Conservation (phyloP, 2,113 vertebrate genomes). For the Clarias batrachus region DNA sequence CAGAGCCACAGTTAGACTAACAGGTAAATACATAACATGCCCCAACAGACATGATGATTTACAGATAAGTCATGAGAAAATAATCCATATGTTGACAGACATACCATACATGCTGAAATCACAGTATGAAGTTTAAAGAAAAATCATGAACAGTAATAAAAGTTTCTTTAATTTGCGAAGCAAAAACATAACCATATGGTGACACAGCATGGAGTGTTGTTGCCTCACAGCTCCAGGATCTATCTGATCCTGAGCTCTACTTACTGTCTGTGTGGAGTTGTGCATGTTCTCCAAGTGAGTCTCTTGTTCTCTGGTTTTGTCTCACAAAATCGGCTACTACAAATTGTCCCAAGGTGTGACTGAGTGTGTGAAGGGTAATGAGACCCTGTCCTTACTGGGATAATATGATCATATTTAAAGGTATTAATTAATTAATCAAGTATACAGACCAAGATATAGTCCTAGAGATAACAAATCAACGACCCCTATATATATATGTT, state of each 20-base stretch:
- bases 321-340: neutral
- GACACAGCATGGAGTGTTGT: constrained; percentile 1
- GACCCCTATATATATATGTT: too few species aligned
- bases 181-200: constrained; percentile 14
- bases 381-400: neutral
- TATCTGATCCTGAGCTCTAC: constrained; percentile 8
- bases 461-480: too few species aligned
- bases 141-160: neutral
- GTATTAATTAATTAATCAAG: too few species aligned
- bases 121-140: neutral
- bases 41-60: neutral
- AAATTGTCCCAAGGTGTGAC: neutral
- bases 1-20: neutral
- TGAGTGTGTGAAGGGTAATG: neutral
- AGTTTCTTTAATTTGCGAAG: neutral
- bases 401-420: neutral
- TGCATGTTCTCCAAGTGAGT: neutral
- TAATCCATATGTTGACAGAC: neutral
- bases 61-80: neutral
- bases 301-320: neutral
- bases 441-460: too few species aligned
- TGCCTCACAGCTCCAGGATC: constrained; percentile 19
- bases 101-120: neutral
- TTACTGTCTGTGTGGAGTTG: constrained; percentile 2
- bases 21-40: neutral